Evolutionary conservation across 2,888 invertebrate genomes (phyloP).

Genomic region (Ischnus inquisitorius): DNA sequence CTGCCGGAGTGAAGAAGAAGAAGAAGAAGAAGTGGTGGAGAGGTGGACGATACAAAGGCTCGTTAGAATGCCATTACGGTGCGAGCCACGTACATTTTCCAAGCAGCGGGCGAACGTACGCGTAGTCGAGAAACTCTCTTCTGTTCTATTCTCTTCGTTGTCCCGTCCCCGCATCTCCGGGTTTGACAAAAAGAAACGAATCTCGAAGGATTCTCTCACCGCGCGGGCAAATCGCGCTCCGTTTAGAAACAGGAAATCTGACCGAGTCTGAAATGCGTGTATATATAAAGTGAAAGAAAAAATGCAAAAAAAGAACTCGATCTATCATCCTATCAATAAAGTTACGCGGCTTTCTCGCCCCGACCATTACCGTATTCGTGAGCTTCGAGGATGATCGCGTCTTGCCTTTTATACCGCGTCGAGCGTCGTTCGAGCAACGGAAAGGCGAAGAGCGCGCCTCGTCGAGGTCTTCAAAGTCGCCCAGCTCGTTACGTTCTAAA

Average conservation of each 20-base stretch:
- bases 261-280: neutral
- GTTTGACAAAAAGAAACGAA: neutral
- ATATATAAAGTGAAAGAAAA: neutral
- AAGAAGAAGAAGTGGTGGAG: constrained; percentile 15
- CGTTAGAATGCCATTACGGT: constrained; percentile 74
- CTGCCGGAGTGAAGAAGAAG: neutral
- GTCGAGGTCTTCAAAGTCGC: constrained; percentile 75
- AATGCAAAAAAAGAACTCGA: constrained; percentile 11
- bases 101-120: constrained; percentile 31
- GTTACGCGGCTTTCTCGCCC: constrained; percentile 45
- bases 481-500: constrained; percentile 75
- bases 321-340: constrained; percentile 58
- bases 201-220: neutral
- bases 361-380: constrained; percentile 35
- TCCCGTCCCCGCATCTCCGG: constrained; percentile 18
- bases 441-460: constrained; percentile 61
- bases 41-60: constrained; percentile 71
- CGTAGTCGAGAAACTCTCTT: constrained; percentile 50
- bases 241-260: constrained; percentile 32
- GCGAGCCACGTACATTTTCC: constrained; percentile 65
- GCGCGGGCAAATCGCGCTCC: neutral
- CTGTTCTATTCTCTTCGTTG: constrained; percentile 49
- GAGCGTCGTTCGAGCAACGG: neutral
- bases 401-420: constrained; percentile 26
- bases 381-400: constrained; percentile 31